These are phyloP conservation scores for Ellobius talpinus DNA, from an alignment of 2,113 vertebrate species.

Conservation along the genomic window DNA sequence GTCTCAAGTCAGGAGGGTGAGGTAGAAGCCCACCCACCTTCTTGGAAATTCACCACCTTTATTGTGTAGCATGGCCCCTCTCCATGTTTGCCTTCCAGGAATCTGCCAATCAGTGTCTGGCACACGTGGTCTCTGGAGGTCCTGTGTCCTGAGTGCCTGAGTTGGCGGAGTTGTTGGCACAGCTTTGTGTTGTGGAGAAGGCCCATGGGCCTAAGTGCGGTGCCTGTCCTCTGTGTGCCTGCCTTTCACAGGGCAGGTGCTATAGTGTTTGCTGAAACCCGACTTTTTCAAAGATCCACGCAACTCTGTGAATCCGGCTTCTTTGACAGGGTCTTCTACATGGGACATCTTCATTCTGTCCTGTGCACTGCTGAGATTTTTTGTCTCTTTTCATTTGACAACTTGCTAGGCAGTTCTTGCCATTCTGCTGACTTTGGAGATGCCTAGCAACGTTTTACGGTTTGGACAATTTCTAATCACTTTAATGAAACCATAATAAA, in stretches of 20 bases:
- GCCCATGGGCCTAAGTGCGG: not conserved
- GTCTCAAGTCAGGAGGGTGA: not conserved
- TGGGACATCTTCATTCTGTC: not conserved
- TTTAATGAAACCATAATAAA: not conserved
- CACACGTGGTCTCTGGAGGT: no score
- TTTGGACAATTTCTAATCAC: constrained; percentile 20
- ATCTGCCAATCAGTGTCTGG: not conserved
- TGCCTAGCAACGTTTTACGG: not conserved
- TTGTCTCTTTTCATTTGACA: constrained; percentile 42
- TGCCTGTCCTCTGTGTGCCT: not conserved
- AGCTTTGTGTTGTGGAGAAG: not conserved
- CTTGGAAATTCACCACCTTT: not conserved
- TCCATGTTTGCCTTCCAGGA: not conserved
- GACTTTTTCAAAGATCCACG: not conserved
- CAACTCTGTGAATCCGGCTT: not conserved
- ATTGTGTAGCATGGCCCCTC: not conserved
- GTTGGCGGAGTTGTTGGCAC: not conserved
- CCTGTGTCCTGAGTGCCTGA: not conserved
- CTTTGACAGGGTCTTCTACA: not conserved
- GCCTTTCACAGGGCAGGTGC: not conserved
- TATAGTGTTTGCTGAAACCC: not conserved
- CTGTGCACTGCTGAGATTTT: constrained; percentile 22
- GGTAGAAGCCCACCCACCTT: not conserved
- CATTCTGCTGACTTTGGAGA: constrained; percentile 34
- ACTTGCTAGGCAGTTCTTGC: constrained; percentile 39